Conservation (phyloP, 2,113 vertebrate species). For the Phalacrocorax carbo region DNA sequence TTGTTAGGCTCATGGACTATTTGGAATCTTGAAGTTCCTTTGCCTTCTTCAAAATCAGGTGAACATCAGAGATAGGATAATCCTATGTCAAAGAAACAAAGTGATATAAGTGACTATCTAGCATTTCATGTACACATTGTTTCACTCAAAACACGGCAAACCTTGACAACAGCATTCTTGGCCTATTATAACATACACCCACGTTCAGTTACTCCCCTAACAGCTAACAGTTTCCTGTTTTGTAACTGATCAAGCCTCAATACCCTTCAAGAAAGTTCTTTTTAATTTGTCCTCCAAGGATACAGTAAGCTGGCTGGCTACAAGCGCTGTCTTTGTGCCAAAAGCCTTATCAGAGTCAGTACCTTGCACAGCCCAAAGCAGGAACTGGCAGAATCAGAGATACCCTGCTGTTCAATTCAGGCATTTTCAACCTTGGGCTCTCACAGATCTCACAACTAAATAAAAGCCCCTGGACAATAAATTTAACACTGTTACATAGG, state of each 20-base stretch:
- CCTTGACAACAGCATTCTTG: background rate
- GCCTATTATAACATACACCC: background rate
- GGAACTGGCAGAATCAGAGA: background rate
- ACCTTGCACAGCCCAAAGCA: background rate
- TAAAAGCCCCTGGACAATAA: background rate
- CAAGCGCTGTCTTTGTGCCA: background rate
- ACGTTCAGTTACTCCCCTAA: background rate
- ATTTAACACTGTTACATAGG: background rate
- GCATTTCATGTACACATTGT: background rate
- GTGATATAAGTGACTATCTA: background rate
- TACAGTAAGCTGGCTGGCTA: background rate
- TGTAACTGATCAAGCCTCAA: background rate
- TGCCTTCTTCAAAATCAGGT: constrained; percentile 91
- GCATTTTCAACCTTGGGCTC: background rate
- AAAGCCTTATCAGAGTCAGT: background rate
- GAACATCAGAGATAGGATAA: constrained; percentile 95
- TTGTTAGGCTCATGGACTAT: constrained; percentile 63
- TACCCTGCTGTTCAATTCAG: background rate
- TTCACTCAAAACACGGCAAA: background rate
- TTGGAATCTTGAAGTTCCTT: constrained; percentile 92
- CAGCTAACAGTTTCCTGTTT: background rate
- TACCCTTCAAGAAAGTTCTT: background rate
- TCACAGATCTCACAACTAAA: background rate
- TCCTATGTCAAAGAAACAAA: constrained; percentile 74
- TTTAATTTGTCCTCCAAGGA: background rate